Evolutionary conservation across 2,797 vertebrate species (phyloP), one percentile per base, ranked within the genome.

Genomic region (Urocyon cinereoargenteus): DNA sequence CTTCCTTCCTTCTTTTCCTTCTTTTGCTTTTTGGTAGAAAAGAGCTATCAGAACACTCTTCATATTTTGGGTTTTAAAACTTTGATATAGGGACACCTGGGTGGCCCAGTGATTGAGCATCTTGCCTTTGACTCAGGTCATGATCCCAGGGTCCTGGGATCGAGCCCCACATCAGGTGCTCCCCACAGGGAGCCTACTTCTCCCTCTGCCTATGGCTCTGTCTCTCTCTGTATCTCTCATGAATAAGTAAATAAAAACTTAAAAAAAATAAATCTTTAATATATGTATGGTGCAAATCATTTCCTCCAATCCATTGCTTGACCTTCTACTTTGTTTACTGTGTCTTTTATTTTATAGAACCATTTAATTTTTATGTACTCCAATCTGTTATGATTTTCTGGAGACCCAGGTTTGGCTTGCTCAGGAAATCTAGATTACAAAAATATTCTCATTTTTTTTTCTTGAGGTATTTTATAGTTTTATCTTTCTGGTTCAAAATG

Each of bases 401-500:
- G 66, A 86, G 14, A 19, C 18, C 21, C 28, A 78, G 22, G 2
- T 13, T 83, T 73, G 9, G 51, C 79, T 86, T 94, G 34, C 75
- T 64, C 93, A 34, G 55, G 61, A 92, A 83, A 40, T 78, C 12
- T 51, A 24, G 64, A 66, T 96, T 57, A 53, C 28, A 61, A 91
- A 95, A 94, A 45, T 53, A 70, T 31, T 68, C 5, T 82, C 28
- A 31, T 13, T n/a, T 91, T 73, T 19, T 45, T 83, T 86, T 28
- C 40, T 91, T 64, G 6, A 86, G 13, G 53, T 88, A 34, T 40
- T 84, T 84, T 28, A 10, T 53, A 4, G 62, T 77, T 89, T 95
- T 34, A 89, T 72, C 66, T 96, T 77, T 66, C 49, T 90, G 55
- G 49, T 73, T 91, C 82, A 55, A 75, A 77, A 78, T 96, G 57